A percentile compares a stretch with the other conserved stretches of the same genome.
phyloP scores from a whole-genome alignment of 1,140 invertebrate genomes.

The Drosophila quadrilineata region DNA sequence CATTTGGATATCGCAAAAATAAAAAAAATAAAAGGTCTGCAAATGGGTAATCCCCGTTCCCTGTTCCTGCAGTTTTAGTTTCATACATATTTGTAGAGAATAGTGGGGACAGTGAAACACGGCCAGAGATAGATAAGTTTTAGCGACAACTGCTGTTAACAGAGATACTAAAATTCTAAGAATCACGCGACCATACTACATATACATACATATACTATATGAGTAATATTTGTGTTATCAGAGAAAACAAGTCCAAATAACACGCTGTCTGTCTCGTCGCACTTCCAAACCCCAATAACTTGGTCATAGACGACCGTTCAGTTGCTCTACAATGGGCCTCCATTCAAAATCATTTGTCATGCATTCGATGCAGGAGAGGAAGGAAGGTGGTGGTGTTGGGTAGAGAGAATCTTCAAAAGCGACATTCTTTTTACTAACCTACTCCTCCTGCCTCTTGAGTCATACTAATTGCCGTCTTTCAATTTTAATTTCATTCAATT shows the following conservation, averaged over 20 bases:
- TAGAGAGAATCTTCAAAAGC: conserved; percentile 16
- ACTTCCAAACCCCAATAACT: neutral
- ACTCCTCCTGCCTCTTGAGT: conserved; percentile 11
- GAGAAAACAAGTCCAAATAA: conserved; percentile 24
- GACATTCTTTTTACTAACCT: conserved; percentile 19
- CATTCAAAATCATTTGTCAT: conserved; percentile 23
- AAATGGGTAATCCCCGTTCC: neutral
- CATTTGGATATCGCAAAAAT: no score
- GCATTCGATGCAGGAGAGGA: neutral
- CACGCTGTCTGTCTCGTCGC: conserved; percentile 32
- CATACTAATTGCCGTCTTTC: conserved; percentile 58
- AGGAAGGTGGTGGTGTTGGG: neutral
- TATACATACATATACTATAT: neutral
- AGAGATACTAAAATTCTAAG: conserved; percentile 11
- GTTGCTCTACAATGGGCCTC: conserved; percentile 13
- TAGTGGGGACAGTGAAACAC: no score
- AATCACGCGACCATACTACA: no score
- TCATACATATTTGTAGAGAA: no score
- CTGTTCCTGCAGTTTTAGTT: neutral
- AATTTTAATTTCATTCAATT: conserved; percentile 75
- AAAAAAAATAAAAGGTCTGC: no score
- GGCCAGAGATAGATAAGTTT: conserved; percentile 18
- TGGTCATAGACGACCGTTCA: neutral
- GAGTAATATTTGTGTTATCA: conserved; percentile 23
- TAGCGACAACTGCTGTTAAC: conserved; percentile 5